Evolutionary conservation across 1,140 invertebrate genomes (phyloP).

Genomic region (Drosophila nasuta): DNA sequence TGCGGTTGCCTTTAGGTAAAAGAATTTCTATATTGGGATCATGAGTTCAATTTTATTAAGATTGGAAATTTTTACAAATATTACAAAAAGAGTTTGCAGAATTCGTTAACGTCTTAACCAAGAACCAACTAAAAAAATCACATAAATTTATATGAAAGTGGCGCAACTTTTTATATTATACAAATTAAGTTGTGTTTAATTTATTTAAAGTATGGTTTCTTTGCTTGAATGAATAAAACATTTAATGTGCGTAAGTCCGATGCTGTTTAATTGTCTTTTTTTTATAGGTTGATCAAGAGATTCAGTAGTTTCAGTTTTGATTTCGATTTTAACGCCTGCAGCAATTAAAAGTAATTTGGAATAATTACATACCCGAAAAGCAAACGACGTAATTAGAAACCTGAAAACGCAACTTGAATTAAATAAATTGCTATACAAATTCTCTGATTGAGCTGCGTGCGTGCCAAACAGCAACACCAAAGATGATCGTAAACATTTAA

Average conservation of each 20-base stretch:
- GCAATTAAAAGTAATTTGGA: constrained; percentile 34
- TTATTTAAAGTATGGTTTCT: background rate
- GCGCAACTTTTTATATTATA: too few relatives aligned
- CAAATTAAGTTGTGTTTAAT: background rate
- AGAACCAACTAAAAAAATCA: too few relatives aligned
- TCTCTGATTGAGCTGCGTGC: constrained; percentile 66
- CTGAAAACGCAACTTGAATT: constrained; percentile 53
- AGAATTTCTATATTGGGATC: too few relatives aligned
- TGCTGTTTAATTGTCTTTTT: background rate
- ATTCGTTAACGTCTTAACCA: too few relatives aligned
- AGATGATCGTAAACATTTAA: constrained; percentile 35
- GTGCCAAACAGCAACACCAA: constrained; percentile 49
- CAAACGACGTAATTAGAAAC: constrained; percentile 40
- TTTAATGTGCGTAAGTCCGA: background rate
- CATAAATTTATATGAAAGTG: too few relatives aligned
- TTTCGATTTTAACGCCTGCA: constrained; percentile 20
- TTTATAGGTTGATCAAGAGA: background rate
- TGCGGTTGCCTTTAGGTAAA: too few relatives aligned
- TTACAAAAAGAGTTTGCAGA: too few relatives aligned
- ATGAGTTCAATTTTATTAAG: too few relatives aligned
- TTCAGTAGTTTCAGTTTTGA: background rate
- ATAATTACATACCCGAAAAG: constrained; percentile 39
- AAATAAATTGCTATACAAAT: constrained; percentile 71
- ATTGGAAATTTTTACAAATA: too few relatives aligned
- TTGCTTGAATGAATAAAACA: background rate